Evolutionary conservation across 2,888 invertebrate species (phyloP).

Genomic region (Globia sparganii): DNA sequence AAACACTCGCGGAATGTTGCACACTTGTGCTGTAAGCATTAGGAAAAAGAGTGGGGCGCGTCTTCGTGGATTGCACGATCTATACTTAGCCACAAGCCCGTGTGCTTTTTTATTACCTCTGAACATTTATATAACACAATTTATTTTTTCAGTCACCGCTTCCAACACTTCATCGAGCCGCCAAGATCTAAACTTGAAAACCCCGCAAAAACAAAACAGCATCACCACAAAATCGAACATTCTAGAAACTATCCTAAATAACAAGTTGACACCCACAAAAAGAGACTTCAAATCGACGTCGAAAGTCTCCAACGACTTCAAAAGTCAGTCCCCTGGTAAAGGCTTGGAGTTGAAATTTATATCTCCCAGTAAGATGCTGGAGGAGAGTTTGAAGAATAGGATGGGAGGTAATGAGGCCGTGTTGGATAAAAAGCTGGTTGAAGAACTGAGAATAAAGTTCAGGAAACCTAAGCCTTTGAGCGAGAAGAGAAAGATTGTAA

Average conservation of each 20-base stretch:
- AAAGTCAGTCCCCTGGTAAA: conserved; percentile 37
- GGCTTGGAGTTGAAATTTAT: conserved; percentile 47
- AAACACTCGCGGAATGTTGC: too few relatives aligned
- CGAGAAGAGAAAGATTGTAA: conserved; percentile 78
- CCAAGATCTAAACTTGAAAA: conserved; percentile 75
- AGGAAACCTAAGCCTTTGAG: conserved; percentile 79
- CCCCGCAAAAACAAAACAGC: conserved; percentile 64
- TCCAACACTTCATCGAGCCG: conserved; percentile 68
- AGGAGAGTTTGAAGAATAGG: conserved; percentile 72
- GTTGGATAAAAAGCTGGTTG: conserved; percentile 62
- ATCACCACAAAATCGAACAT: neutral
- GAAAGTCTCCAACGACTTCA: conserved; percentile 18
- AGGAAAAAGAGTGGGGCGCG: too few relatives aligned
- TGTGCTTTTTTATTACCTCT: too few relatives aligned
- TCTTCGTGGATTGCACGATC: too few relatives aligned
- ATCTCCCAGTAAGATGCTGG: conserved; percentile 79
- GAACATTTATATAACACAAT: neutral
- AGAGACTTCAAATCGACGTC: conserved; percentile 38
- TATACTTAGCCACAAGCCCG: too few relatives aligned
- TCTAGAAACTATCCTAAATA: neutral
- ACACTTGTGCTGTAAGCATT: too few relatives aligned
- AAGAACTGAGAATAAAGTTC: conserved; percentile 71
- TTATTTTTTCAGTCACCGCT: conserved; percentile 38
- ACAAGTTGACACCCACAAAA: neutral
- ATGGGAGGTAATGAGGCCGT: conserved; percentile 37